phyloP scores from a whole-genome alignment of 2,888 invertebrate species.

The Empis stercorea region DNA sequence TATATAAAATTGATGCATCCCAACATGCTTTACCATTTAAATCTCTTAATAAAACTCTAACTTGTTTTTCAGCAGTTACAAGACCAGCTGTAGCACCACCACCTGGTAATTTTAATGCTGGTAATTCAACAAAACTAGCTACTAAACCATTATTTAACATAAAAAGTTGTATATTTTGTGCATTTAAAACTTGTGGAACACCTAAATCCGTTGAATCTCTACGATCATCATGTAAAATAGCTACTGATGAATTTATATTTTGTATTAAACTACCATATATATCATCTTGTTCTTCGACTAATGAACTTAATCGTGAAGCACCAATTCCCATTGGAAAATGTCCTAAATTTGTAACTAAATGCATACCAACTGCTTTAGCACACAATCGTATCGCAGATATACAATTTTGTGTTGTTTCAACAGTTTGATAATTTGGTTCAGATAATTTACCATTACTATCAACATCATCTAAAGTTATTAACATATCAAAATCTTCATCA shows the following conservation, averaged over 20 bases:
- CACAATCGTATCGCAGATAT: constrained; percentile 45
- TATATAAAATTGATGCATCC: constrained; percentile 86
- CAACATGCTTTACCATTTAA: constrained; percentile 90
- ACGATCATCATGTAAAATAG: constrained; percentile 14
- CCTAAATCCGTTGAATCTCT: constrained; percentile 51
- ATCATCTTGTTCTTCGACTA: constrained; percentile 89
- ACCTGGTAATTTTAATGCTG: constrained; percentile 66
- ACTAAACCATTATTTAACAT: constrained; percentile 72
- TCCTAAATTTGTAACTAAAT: constrained; percentile 82
- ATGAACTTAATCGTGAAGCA: constrained; percentile 75
- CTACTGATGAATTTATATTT: constrained; percentile 5
- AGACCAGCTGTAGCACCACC: constrained; percentile 65
- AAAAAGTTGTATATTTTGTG: constrained; percentile 75
- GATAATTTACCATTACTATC: constrained; percentile 23
- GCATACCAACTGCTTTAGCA: constrained; percentile 51
- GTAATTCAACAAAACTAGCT: constrained; percentile 79
- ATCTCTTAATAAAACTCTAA: constrained; percentile 76
- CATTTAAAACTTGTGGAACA: constrained; percentile 65
- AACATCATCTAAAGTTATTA: constrained; percentile 31
- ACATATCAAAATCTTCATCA: constrained; percentile 35
- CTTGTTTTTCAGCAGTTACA: constrained; percentile 68
- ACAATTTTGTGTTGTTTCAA: constrained; percentile 38
- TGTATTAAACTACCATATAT: constrained; percentile 28
- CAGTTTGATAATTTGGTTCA: constrained; percentile 31
- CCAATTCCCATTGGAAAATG: constrained; percentile 90